Percentiles rank a stretch among this genome's conserved stretches.
Conservation (phyloP, 2,888 invertebrate species). For the Mechanitis mazaeus region DNA sequence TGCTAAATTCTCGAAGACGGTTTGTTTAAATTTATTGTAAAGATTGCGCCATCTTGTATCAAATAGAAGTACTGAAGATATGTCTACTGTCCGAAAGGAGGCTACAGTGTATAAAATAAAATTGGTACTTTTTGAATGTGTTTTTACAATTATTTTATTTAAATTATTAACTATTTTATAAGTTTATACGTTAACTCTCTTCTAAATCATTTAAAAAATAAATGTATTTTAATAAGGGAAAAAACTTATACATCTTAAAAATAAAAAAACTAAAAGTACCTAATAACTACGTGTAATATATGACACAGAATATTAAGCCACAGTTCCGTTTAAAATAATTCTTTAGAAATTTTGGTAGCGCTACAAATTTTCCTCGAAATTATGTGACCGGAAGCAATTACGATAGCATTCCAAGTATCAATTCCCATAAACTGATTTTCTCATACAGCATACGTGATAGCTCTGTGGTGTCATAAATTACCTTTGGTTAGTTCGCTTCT, state of each 20-base stretch:
- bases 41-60: conserved; percentile 18
- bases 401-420: conserved; percentile 55
- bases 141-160: too few species aligned
- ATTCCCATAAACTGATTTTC: conserved; percentile 58
- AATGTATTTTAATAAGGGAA: too few species aligned
- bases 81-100: conserved; percentile 14
- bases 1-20: not conserved
- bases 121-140: too few species aligned
- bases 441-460: conserved; percentile 56
- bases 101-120: not conserved
- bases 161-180: too few species aligned
- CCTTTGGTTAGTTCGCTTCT: conserved; percentile 47
- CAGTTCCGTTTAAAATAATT: conserved; percentile 5
- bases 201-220: too few species aligned
- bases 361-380: conserved; percentile 39
- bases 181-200: too few species aligned
- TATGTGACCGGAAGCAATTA: conserved; percentile 67
- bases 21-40: not conserved
- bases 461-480: conserved; percentile 47
- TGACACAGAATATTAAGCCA: too few species aligned
- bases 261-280: too few species aligned
- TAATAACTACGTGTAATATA: too few species aligned
- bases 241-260: too few species aligned
- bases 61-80: conserved; percentile 10
- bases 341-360: conserved; percentile 13